phyloP scores from a whole-genome alignment of 2,797 vertebrate species.

The Eulemur mongoz region DNA sequence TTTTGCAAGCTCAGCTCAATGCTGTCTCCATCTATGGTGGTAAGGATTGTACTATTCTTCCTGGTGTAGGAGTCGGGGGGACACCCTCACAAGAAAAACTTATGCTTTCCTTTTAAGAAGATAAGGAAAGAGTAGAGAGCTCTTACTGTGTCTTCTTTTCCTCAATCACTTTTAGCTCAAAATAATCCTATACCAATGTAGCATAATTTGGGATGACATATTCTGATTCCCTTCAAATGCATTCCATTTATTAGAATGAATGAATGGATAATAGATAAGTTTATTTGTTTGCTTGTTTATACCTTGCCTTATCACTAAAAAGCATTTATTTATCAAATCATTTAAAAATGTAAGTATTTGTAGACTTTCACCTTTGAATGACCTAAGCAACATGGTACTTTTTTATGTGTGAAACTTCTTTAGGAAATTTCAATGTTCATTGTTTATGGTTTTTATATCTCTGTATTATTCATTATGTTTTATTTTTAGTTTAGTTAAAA shows the following conservation, averaged over 20 bases:
- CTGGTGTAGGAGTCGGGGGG: rapidly evolving
- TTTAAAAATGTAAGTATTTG: not conserved
- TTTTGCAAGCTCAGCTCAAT: not conserved
- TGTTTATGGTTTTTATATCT: not conserved
- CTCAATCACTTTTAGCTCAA: not conserved
- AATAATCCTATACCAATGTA: not conserved
- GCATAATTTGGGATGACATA: not conserved
- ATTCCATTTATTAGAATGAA: not conserved
- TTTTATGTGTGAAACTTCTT: not conserved
- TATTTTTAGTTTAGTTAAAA: not conserved
- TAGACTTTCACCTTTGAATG: not conserved
- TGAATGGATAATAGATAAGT: not conserved
- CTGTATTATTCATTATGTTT: not conserved
- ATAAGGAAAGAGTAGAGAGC: not conserved
- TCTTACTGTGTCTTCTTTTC: not conserved
- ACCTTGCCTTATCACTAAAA: not conserved
- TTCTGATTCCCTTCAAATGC: not conserved
- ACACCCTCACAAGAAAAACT: not conserved
- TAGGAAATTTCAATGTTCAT: not conserved
- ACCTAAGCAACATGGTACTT: not conserved
- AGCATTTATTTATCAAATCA: not conserved
- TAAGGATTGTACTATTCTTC: not conserved
- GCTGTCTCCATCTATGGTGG: rapidly evolving
- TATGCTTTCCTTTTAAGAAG: not conserved
- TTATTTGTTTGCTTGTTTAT: not conserved